phyloP scores from a whole-genome alignment of 2,888 invertebrate species.

The Apotomis betuletana region DNA sequence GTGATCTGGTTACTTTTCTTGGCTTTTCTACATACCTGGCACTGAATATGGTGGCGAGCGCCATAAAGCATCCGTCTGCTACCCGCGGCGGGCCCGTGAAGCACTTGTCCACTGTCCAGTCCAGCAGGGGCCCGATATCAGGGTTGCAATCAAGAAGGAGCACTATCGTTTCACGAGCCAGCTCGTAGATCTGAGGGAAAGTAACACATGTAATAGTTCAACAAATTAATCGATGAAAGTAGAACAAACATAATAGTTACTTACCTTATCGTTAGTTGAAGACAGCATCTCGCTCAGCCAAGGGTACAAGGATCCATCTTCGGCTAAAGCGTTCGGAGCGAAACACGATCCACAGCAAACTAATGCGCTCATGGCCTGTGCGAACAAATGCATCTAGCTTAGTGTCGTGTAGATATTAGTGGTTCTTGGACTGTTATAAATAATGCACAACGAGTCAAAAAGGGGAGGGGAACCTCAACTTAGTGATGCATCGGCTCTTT shows the following conservation, averaged over 20 bases:
- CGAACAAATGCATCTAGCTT: no score
- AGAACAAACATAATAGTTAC: neutral
- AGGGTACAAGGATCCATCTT: constrained; percentile 96
- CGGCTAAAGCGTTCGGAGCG: constrained; percentile 91
- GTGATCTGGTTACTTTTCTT: neutral
- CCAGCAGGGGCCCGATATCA: constrained; percentile 94
- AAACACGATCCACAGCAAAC: constrained; percentile 98
- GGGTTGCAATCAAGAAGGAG: constrained; percentile 97
- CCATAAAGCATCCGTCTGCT: constrained; percentile 98
- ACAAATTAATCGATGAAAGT: neutral
- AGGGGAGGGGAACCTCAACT: no score
- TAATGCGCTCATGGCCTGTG: constrained; percentile 96
- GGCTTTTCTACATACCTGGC: constrained; percentile 86
- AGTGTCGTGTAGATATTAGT: no score
- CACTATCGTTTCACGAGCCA: constrained; percentile 97
- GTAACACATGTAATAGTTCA: neutral
- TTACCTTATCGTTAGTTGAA: constrained; percentile 92
- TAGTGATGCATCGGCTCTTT: no score
- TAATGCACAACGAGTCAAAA: no score
- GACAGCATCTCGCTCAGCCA: constrained; percentile 97
- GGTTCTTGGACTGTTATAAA: no score
- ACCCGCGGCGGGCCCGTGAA: constrained; percentile 96
- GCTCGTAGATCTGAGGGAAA: constrained; percentile 88
- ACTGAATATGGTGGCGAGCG: constrained; percentile 97
- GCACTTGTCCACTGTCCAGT: constrained; percentile 99